phyloP scores from a whole-genome alignment of 2,797 vertebrate species.

The Carapus acus region DNA sequence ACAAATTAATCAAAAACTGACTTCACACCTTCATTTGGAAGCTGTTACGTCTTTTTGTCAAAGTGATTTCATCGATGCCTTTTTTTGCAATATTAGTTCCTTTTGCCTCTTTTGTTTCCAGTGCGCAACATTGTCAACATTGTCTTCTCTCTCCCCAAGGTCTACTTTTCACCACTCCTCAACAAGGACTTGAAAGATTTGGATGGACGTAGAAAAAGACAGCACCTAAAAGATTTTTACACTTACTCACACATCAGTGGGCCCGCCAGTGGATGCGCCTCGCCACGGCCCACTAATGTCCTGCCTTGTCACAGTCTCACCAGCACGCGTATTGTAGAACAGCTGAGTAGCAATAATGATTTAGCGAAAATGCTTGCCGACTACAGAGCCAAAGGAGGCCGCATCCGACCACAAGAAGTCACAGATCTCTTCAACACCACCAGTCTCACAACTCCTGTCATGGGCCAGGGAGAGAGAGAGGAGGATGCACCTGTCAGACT shows the following conservation, averaged over 20 bases:
- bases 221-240: slow-evolving; percentile 83
- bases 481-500: slow-evolving; percentile 63
- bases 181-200: slow-evolving; percentile 90
- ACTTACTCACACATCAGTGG: slow-evolving; percentile 54
- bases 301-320: slow-evolving; percentile 86
- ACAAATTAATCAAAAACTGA: no score
- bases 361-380: slow-evolving; percentile 91
- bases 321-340: slow-evolving; percentile 83
- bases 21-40: no score
- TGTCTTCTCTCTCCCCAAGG: slow-evolving; percentile 49
- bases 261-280: slow-evolving; percentile 70
- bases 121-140: not conserved
- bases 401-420: slow-evolving; percentile 78
- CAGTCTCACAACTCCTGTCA: not conserved
- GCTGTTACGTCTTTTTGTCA: no score
- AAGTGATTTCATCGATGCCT: no score
- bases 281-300: slow-evolving; percentile 71
- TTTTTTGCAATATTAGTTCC: no score
- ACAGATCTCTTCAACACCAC: slow-evolving; percentile 74
- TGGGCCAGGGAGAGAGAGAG: slow-evolving; percentile 27
- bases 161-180: slow-evolving; percentile 90
- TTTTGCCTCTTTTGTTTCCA: not conserved
- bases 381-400: slow-evolving; percentile 89
- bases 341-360: slow-evolving; percentile 76
- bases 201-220: slow-evolving; percentile 87